Percentiles rank a stretch among this genome's conserved stretches.
Conservation (phyloP, 2,797 vertebrate species). For the Potorous gilbertii region DNA sequence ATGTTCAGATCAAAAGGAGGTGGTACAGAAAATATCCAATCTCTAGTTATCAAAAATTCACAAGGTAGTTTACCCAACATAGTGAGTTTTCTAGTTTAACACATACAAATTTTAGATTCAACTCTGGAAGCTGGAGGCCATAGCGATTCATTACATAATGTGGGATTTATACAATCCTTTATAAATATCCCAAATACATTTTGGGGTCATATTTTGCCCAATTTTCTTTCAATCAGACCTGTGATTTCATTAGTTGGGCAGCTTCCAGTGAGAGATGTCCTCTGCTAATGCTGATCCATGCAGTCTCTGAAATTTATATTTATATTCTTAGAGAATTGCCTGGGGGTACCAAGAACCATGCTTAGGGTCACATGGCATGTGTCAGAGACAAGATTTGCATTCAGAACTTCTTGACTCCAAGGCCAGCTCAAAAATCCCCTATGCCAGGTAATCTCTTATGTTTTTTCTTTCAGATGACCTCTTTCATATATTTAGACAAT, state of each 20-base stretch:
- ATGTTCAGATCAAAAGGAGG: background rate
- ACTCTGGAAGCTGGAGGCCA: too few species aligned
- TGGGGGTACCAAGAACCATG: background rate
- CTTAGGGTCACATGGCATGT: background rate
- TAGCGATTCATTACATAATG: background rate
- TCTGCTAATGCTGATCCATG: background rate
- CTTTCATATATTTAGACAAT: background rate
- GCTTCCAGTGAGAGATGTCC: background rate
- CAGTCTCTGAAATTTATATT: background rate
- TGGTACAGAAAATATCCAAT: background rate
- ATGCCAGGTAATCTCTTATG: background rate
- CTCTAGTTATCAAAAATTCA: background rate
- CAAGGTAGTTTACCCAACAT: background rate
- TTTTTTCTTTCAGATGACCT: background rate
- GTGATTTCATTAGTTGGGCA: background rate
- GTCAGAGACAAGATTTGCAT: background rate
- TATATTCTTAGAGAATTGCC: background rate
- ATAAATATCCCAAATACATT: constrained; percentile 20
- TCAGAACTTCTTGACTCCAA: background rate
- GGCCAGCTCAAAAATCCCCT: background rate
- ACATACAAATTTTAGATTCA: background rate
- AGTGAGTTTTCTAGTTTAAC: background rate
- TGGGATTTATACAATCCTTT: background rate
- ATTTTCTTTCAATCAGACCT: background rate
- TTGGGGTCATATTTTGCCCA: background rate